Conservation (phyloP, 1,140 invertebrate genomes). For the Rhizoglyphus robini region DNA sequence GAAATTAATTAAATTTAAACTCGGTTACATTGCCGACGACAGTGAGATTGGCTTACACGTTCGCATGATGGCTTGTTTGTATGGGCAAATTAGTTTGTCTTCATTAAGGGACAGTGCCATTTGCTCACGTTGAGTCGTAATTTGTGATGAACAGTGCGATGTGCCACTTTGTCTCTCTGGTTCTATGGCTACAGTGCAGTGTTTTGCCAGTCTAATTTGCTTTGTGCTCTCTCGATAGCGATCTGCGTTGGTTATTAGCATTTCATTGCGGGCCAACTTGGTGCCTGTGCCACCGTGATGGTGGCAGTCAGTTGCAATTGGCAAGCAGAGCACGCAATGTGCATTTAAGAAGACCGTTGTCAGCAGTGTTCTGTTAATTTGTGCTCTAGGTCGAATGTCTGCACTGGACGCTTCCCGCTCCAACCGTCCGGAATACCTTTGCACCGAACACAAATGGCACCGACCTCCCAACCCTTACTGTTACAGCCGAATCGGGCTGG, state of each 20-base stretch:
- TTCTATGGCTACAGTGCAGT: not conserved
- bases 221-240: conserved; percentile 10
- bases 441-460: not conserved
- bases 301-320: conserved; percentile 2
- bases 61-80: not conserved
- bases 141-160: conserved; percentile 1
- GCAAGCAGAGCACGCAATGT: conserved; percentile 2
- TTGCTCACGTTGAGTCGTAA: not conserved
- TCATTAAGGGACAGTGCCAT: conserved; percentile 6
- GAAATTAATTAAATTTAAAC: too few species aligned
- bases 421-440: not conserved
- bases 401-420: not conserved
- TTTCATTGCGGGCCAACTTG: not conserved
- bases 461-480: too few species aligned
- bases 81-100: conserved; percentile 9
- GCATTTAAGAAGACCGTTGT: conserved; percentile 12
- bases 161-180: too few species aligned
- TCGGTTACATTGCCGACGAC: too few species aligned
- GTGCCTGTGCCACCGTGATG: not conserved
- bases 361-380: conserved; percentile 6
- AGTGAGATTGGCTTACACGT: too few species aligned
- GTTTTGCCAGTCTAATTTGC: conserved; percentile 14
- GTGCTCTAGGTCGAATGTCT: not conserved
- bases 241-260: conserved; percentile 8
- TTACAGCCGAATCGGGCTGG: too few species aligned